Percentiles rank a stretch among this genome's conserved stretches.
Conservation (phyloP, 2,888 invertebrate genomes). For the Troilus luridus region DNA sequence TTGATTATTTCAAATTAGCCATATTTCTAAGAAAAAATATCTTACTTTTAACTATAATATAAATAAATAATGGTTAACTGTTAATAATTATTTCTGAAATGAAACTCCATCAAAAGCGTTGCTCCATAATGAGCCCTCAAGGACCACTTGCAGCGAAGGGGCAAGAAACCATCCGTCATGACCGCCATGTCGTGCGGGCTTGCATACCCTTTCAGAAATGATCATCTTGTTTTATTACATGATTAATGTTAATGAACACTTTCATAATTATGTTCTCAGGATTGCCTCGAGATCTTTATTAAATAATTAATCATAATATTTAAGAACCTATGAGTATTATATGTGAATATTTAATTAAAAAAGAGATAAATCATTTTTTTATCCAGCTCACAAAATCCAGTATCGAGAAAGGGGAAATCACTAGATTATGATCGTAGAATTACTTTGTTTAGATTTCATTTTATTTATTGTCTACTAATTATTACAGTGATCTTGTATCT, state of each 20-base stretch:
- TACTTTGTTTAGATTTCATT: too few relatives aligned
- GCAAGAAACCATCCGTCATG: slow-evolving; percentile 1
- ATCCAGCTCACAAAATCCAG: too few relatives aligned
- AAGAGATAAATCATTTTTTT: too few relatives aligned
- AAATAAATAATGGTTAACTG: too few relatives aligned
- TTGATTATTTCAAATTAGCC: not conserved
- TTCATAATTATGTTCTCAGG: not conserved
- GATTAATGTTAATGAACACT: not conserved
- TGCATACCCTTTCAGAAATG: not conserved
- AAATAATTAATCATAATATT: too few relatives aligned
- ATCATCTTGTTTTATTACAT: not conserved
- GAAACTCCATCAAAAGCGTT: not conserved
- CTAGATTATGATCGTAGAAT: too few relatives aligned
- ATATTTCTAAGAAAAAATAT: not conserved
- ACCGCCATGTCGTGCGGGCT: not conserved
- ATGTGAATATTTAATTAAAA: too few relatives aligned
- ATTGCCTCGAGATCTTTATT: not conserved
- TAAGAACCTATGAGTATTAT: too few relatives aligned
- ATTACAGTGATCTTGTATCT: too few relatives aligned
- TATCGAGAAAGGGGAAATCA: too few relatives aligned
- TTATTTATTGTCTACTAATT: too few relatives aligned
- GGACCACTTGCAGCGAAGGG: not conserved
- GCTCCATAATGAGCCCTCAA: not conserved
- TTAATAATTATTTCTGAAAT: not conserved
- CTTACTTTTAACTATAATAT: not conserved